Evolutionary conservation across 2,797 vertebrate genomes (phyloP).

Genomic region (Phoebastria nigripes): DNA sequence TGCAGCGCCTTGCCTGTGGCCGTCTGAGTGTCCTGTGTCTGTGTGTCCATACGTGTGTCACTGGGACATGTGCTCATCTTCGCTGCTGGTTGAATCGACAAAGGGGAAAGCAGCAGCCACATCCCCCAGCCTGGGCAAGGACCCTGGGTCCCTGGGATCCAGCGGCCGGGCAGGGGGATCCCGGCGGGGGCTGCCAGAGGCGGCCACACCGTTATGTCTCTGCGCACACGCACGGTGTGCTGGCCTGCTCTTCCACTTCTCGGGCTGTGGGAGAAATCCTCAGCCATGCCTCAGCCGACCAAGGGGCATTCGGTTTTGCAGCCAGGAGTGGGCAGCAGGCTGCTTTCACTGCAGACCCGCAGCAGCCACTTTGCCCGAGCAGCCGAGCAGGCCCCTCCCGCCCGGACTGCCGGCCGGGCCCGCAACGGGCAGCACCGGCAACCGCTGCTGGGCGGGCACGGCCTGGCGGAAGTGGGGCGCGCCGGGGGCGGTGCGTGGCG

Average conservation of each 20-base stretch:
- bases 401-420: not conserved
- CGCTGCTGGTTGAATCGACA: not conserved
- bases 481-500: not conserved
- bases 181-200: too few relatives aligned
- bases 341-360: too few relatives aligned
- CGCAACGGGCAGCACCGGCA: too few relatives aligned
- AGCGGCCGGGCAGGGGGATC: too few relatives aligned
- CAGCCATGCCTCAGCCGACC: not conserved
- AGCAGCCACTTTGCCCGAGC: not conserved
- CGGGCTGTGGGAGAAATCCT: not conserved
- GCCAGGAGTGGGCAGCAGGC: not conserved
- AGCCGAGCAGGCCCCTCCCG: too few relatives aligned
- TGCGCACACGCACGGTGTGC: not conserved
- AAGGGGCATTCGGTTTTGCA: not conserved
- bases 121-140: not conserved
- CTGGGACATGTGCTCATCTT: not conserved
- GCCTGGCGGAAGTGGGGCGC: too few relatives aligned
- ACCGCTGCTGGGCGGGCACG: not conserved
- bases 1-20: not conserved
- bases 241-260: not conserved
- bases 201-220: not conserved
- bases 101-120: not conserved
- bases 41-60: not conserved
- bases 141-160: accelerated
- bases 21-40: not conserved